A percentile compares a stretch with the other conserved stretches of the same genome.
phyloP scores from a whole-genome alignment of 2,888 invertebrate genomes.

The Cryptophagus acutangulus region DNA sequence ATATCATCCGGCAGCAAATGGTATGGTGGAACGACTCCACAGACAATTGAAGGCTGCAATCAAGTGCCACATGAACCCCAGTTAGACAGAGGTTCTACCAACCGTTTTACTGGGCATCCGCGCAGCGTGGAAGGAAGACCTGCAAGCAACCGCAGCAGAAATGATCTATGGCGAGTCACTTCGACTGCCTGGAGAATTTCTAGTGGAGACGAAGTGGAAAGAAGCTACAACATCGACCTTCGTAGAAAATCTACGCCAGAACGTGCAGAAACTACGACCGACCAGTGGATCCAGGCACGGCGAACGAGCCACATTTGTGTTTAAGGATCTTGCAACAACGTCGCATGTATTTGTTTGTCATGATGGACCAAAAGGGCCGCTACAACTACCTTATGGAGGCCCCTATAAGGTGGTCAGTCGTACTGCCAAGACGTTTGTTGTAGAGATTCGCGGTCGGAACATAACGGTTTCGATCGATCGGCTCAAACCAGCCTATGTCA shows the following conservation, averaged over 20 bases:
- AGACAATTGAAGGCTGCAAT: slow-evolving; percentile 11
- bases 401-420: slow-evolving; percentile 20
- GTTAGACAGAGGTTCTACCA: slow-evolving; percentile 18
- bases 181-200: slow-evolving; percentile 30
- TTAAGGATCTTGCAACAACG: slow-evolving; percentile 14
- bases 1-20: slow-evolving; percentile 21
- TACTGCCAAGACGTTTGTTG: slow-evolving; percentile 15
- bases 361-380: slow-evolving; percentile 23
- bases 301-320: slow-evolving; percentile 12
- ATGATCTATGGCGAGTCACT: slow-evolving; percentile 34
- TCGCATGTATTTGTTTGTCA: slow-evolving; percentile 28
- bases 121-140: slow-evolving; percentile 1
- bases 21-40: slow-evolving; percentile 18
- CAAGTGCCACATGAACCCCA: slow-evolving; percentile 9
- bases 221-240: neutral
- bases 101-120: slow-evolving; percentile 9
- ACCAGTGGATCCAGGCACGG: slow-evolving; percentile 10
- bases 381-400: slow-evolving; percentile 26
- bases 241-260: slow-evolving; percentile 6
- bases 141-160: slow-evolving; percentile 24
- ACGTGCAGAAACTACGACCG: slow-evolving; percentile 11
- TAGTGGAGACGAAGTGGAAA: neutral
- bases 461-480: slow-evolving; percentile 22
- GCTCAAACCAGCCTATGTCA: slow-evolving; percentile 25
- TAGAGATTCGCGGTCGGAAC: slow-evolving; percentile 14